Evolutionary conservation across 2,113 vertebrate genomes (phyloP).

Genomic region (Fulica atra): DNA sequence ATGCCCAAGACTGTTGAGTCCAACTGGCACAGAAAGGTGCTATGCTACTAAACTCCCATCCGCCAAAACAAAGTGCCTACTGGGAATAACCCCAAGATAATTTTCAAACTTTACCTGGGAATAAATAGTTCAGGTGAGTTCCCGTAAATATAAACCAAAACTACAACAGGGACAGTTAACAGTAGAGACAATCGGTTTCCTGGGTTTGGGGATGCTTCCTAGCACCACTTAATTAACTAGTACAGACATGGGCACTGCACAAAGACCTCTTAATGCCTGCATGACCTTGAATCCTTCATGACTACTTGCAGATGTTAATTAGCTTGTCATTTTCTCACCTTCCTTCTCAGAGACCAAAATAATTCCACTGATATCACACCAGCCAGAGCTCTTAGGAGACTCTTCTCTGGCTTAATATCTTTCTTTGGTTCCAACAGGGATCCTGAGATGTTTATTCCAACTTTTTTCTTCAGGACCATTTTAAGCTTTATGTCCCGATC

Average conservation of each 20-base stretch:
- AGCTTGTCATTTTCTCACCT: neutral
- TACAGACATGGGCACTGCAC: neutral
- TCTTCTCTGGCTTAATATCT: neutral
- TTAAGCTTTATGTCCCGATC: neutral
- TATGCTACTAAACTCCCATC: neutral
- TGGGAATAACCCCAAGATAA: neutral
- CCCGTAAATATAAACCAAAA: neutral
- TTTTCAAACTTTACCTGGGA: neutral
- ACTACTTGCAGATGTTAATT: neutral
- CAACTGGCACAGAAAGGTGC: slow-evolving; percentile 8
- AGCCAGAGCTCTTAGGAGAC: neutral
- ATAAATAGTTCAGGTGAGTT: slow-evolving; percentile 27
- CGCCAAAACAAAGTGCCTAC: neutral
- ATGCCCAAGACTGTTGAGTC: neutral
- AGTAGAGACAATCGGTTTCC: neutral
- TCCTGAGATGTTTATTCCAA: neutral
- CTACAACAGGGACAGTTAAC: neutral
- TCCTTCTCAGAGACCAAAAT: neutral
- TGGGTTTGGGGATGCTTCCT: neutral
- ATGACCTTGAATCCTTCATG: neutral
- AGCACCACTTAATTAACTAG: neutral
- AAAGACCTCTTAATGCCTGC: neutral
- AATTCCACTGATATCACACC: neutral
- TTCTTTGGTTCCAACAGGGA: neutral
- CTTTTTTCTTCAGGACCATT: neutral